These are phyloP conservation scores for Brachionus manjavacas DNA, from an alignment of 1,140 invertebrate species.

Conservation along the genomic window DNA sequence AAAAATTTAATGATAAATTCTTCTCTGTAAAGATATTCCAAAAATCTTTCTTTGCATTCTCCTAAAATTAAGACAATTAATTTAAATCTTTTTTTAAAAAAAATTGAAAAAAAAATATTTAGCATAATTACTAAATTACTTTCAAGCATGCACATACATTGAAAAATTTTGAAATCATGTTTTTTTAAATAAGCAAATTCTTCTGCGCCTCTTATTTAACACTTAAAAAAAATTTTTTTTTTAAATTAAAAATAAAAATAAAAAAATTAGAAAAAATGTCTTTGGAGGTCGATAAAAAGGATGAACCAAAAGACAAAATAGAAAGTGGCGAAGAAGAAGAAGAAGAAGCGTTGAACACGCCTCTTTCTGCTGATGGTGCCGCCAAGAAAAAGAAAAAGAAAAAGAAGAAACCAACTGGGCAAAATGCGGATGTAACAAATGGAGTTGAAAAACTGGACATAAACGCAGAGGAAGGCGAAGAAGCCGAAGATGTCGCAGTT, in stretches of 20 bases:
- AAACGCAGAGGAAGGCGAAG: slow-evolving; percentile 45
- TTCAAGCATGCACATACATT: not conserved
- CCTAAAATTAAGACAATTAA: not conserved
- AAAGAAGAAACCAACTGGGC: slow-evolving; percentile 56
- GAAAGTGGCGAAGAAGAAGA: slow-evolving; percentile 54
- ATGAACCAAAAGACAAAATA: slow-evolving; percentile 35
- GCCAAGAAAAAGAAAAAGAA: slow-evolving; percentile 58
- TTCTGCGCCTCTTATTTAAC: not conserved
- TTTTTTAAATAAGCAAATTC: not conserved
- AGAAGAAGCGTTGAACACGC: slow-evolving; percentile 49
- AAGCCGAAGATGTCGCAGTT: not conserved
- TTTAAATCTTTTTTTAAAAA: not conserved
- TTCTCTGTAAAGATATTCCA: not conserved
- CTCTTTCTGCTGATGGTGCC: slow-evolving; percentile 48
- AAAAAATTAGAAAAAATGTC: not conserved
- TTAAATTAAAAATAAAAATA: not conserved
- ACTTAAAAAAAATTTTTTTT: not conserved
- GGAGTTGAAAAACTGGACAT: slow-evolving; percentile 44
- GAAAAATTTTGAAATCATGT: not conserved
- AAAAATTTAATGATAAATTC: no score
- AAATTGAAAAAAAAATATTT: not conserved
- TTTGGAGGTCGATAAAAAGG: slow-evolving; percentile 34
- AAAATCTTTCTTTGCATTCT: not conserved
- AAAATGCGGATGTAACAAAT: slow-evolving; percentile 36
- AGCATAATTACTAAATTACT: not conserved